Percentiles rank a stretch among this genome's conserved stretches.
Conservation (phyloP, 1,140 invertebrate species). For the Hirudo medicinalis region DNA sequence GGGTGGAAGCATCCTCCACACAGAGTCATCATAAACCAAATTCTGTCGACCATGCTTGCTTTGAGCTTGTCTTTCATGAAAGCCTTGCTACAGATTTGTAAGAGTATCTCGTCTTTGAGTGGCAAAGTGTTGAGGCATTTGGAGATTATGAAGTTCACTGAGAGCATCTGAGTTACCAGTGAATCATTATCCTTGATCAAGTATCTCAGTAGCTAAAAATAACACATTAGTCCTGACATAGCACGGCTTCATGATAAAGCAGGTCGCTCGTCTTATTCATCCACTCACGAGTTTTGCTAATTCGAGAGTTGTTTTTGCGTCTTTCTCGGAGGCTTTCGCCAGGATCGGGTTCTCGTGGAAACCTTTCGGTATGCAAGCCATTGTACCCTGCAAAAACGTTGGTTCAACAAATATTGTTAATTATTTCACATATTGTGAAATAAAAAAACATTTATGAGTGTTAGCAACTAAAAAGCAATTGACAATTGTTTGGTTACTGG, state of each 20-base stretch:
- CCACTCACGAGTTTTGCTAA: conserved; percentile 1
- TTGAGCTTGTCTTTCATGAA: neutral
- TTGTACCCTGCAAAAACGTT: neutral
- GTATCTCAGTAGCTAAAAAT: conserved; percentile 1
- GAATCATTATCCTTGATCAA: neutral
- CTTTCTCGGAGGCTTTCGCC: neutral
- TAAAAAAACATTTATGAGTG: too few species aligned
- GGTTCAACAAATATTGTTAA: too few species aligned
- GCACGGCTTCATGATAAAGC: too few species aligned
- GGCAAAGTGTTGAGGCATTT: neutral
- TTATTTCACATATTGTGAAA: too few species aligned
- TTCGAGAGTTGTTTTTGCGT: neutral
- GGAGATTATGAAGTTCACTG: neutral
- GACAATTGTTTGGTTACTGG: too few species aligned
- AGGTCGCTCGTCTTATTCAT: neutral
- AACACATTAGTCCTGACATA: neutral
- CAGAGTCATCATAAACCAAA: neutral
- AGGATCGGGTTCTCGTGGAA: conserved; percentile 2
- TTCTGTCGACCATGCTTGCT: neutral
- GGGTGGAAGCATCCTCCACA: neutral
- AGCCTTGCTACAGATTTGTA: conserved; percentile 2
- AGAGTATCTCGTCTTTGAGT: neutral
- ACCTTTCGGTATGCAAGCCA: neutral
- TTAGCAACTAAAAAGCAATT: too few species aligned
- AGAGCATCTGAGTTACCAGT: neutral